Conservation (phyloP, 2,113 vertebrate genomes). For the Phyllostomus discolor region DNA sequence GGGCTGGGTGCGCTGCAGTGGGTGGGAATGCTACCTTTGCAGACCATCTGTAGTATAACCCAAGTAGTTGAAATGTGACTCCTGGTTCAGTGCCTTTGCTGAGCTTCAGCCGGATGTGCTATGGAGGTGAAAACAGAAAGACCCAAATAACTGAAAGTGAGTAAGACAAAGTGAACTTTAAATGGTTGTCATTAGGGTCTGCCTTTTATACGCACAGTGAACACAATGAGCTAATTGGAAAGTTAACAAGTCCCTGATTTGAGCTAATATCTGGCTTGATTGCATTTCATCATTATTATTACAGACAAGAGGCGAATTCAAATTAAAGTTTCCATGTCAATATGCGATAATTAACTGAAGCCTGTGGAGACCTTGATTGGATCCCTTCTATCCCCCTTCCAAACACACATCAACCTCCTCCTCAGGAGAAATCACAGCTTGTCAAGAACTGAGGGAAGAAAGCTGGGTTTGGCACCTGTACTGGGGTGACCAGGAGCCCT, state of each 20-base stretch:
- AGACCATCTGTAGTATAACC: background rate
- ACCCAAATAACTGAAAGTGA: slow-evolving; percentile 62
- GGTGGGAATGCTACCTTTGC: background rate
- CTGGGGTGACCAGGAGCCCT: background rate
- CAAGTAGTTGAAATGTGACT: background rate
- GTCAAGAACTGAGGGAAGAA: background rate
- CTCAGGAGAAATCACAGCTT: background rate
- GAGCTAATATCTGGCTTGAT: slow-evolving; percentile 58
- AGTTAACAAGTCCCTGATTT: slow-evolving; percentile 53
- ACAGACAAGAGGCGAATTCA: slow-evolving; percentile 38
- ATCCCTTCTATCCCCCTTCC: background rate
- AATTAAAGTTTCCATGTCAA: slow-evolving; percentile 51
- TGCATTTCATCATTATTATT: background rate
- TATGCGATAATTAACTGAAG: slow-evolving; percentile 1
- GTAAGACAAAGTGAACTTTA: slow-evolving; percentile 62
- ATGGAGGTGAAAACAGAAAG: slow-evolving; percentile 46
- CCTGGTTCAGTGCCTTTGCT: background rate
- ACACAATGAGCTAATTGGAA: slow-evolving; percentile 56
- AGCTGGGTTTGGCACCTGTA: background rate
- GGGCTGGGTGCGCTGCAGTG: too few species aligned
- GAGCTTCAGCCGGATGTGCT: background rate
- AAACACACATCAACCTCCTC: background rate
- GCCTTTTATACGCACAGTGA: slow-evolving; percentile 30
- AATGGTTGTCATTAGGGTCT: slow-evolving; percentile 35
- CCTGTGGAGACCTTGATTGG: background rate